Conservation (phyloP, 2,113 vertebrate species). For the Scomber scombrus region DNA sequence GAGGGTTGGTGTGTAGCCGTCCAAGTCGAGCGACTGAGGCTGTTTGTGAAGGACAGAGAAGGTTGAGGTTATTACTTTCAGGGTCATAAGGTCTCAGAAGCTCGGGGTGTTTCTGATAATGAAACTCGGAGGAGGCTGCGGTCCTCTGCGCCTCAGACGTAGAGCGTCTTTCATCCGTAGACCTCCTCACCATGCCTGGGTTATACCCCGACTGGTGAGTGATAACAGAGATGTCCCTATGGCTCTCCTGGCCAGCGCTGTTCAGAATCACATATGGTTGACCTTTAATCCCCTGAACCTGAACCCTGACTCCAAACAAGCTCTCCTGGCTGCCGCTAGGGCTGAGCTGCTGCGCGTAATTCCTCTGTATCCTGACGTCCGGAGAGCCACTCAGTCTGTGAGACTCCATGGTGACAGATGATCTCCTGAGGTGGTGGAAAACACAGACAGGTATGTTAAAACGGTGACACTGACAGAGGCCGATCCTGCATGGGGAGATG, state of each 20-base stretch:
- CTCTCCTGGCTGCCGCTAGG: conserved; percentile 69
- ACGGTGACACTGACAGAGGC: conserved; percentile 1
- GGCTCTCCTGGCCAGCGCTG: conserved; percentile 84
- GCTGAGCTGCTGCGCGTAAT: conserved; percentile 64
- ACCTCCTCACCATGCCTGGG: conserved; percentile 63
- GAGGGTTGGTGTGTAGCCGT: conserved; percentile 56
- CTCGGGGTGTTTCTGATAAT: conserved; percentile 92
- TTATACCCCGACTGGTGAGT: conserved; percentile 75
- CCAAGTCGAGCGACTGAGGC: conserved; percentile 58
- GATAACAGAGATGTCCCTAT: conserved; percentile 71
- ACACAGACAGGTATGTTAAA: conserved; percentile 36
- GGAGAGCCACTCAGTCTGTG: conserved; percentile 81
- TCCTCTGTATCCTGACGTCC: conserved; percentile 78
- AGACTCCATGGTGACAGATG: conserved; percentile 85
- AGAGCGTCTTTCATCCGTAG: conserved; percentile 66
- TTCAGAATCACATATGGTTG: conserved; percentile 95
- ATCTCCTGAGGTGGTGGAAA: conserved; percentile 40
- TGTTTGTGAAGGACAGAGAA: conserved; percentile 60
- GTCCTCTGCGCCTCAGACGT: conserved; percentile 67
- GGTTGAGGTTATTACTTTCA: conserved; percentile 82
- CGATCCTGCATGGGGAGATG: conserved; percentile 35
- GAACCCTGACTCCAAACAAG: conserved; percentile 92
- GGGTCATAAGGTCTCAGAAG: conserved; percentile 91
- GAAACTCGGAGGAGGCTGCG: conserved; percentile 78
- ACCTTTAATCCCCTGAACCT: conserved; percentile 94